Conservation (phyloP, 2,113 vertebrate species). For the Agapornis roseicollis region DNA sequence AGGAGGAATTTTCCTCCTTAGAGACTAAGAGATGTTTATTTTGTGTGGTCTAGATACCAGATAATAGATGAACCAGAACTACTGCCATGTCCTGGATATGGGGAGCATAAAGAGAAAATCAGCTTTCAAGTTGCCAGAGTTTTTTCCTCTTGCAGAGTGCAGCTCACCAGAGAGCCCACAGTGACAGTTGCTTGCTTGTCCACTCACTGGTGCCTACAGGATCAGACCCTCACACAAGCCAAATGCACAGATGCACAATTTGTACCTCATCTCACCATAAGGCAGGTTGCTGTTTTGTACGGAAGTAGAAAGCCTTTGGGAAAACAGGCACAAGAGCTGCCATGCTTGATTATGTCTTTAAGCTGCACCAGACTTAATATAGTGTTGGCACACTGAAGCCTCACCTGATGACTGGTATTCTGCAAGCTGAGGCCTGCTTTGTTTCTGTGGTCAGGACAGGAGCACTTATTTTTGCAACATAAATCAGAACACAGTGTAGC, state of each 20-base stretch:
- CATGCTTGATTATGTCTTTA: background rate
- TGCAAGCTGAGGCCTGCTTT: background rate
- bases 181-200: background rate
- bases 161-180: background rate
- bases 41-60: background rate
- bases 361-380: background rate
- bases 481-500: background rate
- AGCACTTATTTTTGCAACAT: background rate
- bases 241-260: background rate
- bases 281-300: background rate
- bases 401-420: background rate
- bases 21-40: background rate
- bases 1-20: background rate
- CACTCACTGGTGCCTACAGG: background rate
- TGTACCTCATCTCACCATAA: background rate
- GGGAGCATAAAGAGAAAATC: background rate
- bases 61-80: background rate
- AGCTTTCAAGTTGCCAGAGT: background rate
- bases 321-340: background rate
- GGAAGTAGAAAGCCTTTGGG: background rate
- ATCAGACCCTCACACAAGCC: background rate
- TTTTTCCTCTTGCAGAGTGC: background rate
- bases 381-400: background rate
- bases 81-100: background rate
- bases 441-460: rapidly evolving